Base-by-base conservation (phyloP, 1,140 invertebrate genomes). In the Ceratina calcarata region DNA sequence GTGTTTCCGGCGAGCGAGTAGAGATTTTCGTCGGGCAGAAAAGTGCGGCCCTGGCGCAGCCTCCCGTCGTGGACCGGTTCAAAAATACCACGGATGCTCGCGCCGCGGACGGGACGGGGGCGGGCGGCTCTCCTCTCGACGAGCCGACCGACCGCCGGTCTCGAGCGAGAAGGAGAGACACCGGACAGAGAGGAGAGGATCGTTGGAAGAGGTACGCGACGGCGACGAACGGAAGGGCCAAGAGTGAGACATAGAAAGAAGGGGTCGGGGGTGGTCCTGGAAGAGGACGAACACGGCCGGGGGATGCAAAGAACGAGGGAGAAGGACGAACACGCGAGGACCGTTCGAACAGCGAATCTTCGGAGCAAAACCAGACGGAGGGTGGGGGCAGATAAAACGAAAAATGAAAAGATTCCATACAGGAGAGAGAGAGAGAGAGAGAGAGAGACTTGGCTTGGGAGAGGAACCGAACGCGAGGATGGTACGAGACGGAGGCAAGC, bases 51-150 rank as follows among this genome's bases (percentile, higher is more conserved):
- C 90, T 91, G 91, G 74, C 73, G 68, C 78, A 90, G 84, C 89
- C 90, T 91, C 89, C 89, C 88, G 86, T 88, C 90, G 88, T 91
- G 91, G 92, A 93, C 91, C 91, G 91, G 91, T 93, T 92, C 91
- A 93, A 93, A 92, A 93, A 93, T 93, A 92, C 90, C 91, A 91
- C 87, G 82, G 87, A 90, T 89, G 82, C 86, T 80, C 88, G 87
- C 82, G 85, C 87, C 82, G 83, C 86, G 84, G 84, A 83, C 85
- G 87, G 27, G 27, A 86, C 83, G 83, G 83, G 82, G 69, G 77
- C 64, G 85, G 81, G 79, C 57, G 60, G 27, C 27, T 27, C 27
- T n/a, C 37, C 45, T 61, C 75, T 45, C 58, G 10, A 61, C 60
- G 27, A 15, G 60, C 18, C 51, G 55, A 6, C 37, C 37, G 58